Conservation (phyloP, 2,113 vertebrate genomes). For the Actinemys pallida region DNA sequence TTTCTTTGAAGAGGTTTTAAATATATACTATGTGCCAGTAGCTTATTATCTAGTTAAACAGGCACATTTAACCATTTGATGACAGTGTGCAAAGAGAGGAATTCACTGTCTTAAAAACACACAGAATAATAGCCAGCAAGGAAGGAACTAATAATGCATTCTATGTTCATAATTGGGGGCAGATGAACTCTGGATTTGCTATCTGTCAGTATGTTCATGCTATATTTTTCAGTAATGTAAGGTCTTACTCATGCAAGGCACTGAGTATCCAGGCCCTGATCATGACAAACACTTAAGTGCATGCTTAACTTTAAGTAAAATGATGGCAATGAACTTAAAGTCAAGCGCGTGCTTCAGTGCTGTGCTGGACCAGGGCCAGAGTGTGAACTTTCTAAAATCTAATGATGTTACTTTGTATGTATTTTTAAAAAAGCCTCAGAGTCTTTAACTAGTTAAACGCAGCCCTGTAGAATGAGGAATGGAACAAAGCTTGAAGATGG, state of each 20-base stretch:
- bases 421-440: background rate
- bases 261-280: background rate
- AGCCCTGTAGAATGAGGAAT: background rate
- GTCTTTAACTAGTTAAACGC: background rate
- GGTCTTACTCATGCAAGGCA: background rate
- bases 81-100: conserved; percentile 17
- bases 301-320: background rate
- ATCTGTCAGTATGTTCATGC: too few relatives aligned
- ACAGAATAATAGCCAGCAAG: background rate
- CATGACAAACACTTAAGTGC: background rate
- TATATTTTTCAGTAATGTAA: background rate
- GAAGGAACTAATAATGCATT: background rate
- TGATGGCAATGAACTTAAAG: background rate
- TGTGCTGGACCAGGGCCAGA: background rate
- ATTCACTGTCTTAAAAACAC: background rate
- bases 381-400: background rate
- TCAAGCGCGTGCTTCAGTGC: background rate
- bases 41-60: conserved; percentile 59
- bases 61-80: conserved; percentile 17
- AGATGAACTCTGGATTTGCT: background rate
- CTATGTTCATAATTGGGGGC: background rate
- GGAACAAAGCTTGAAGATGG: conserved; percentile 30
- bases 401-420: background rate
- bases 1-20: conserved; percentile 44
- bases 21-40: conserved; percentile 14